Evolutionary conservation across 2,888 invertebrate species (phyloP), one percentile per base, ranked within the genome.

Genomic region (Limnephilus marmoratus): DNA sequence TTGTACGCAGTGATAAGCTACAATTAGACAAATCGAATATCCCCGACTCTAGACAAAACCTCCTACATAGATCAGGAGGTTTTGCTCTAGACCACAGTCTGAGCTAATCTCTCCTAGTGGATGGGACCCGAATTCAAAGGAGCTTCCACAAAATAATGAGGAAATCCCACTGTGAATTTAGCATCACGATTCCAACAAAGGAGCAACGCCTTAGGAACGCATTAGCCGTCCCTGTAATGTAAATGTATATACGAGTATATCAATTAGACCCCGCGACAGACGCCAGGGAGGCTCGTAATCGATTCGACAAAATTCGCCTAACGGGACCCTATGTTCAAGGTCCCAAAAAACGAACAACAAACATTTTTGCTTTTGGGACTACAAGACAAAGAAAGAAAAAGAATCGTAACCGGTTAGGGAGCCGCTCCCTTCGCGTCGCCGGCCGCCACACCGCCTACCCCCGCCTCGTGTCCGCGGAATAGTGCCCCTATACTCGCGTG

Each of bases 311-410:
- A 89, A 80, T 68, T 89, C 34, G 80, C 88, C 88, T 90, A 90
- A 90, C 90, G 90, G 90, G 90, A 90, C 85, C 9, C 68, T 68
- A 24, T 24, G 18, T 85, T 85, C 90, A 83, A 90, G 85, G 90
- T 68, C 41, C 83, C 85, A 90, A 90, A 90, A 90, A 90, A 85
- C n/a, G 37, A 45, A 53, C 81, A 83, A 31, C 90, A 83, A 90
- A 90, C 29, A 68, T 85, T 85, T 41, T 85, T 68, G 81, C 34
- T 85, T 90, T 85, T 53, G 85, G 85, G 68, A 85, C 88, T 89
- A 49, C 24, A 37, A 80, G 68, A 80, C 88, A 88, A 88, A 80
- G 88, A 89, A 41, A 88, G 88, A 88, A 88, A 41, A 89, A 31
- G 34, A 89, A 37, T 37, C 11, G 37, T 31, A 89, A 89, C 88